Percentiles rank a stretch among this genome's conserved stretches.
phyloP scores from a whole-genome alignment of 2,797 vertebrate species.

The Poecilia picta region DNA sequence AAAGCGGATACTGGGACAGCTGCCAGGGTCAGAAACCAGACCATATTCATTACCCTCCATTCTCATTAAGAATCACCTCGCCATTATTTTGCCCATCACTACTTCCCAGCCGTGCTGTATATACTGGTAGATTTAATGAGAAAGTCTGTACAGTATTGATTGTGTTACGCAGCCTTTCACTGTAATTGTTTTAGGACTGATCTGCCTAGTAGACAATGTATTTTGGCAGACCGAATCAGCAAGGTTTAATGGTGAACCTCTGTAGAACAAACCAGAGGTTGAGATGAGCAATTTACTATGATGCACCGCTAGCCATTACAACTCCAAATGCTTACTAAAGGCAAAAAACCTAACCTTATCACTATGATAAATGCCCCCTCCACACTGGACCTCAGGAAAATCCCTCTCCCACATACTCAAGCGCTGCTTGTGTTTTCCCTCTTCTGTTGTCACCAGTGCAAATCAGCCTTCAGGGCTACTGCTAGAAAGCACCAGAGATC shows the following conservation, averaged over 20 bases:
- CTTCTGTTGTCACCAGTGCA: constrained; percentile 57
- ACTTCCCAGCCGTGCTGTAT: constrained; percentile 59
- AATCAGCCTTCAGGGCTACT: constrained; percentile 70
- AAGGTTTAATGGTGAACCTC: constrained; percentile 49
- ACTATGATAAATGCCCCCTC: constrained; percentile 74
- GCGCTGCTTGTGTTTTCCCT: constrained; percentile 57
- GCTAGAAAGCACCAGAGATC: constrained; percentile 76
- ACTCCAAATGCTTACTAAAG: constrained; percentile 68
- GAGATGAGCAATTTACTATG: constrained; percentile 64
- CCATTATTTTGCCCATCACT: constrained; percentile 62
- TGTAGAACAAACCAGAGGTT: constrained; percentile 46
- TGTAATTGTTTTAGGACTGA: constrained; percentile 69
- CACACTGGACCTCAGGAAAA: constrained; percentile 52
- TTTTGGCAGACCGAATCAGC: constrained; percentile 51
- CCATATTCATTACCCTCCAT: constrained; percentile 72
- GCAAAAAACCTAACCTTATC: constrained; percentile 68
- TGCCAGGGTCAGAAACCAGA: constrained; percentile 66
- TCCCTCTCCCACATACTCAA: constrained; percentile 25
- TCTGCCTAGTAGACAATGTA: constrained; percentile 49
- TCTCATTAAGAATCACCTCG: constrained; percentile 63
- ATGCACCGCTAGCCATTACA: constrained; percentile 64
- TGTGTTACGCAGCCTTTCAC: constrained; percentile 65
- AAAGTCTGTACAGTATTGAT: constrained; percentile 62
- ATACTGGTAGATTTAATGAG: constrained; percentile 65
- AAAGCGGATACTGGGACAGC: constrained; percentile 61